Evolutionary conservation across 2,888 invertebrate species (phyloP).

Genomic region (Temnothorax unifasciatus): DNA sequence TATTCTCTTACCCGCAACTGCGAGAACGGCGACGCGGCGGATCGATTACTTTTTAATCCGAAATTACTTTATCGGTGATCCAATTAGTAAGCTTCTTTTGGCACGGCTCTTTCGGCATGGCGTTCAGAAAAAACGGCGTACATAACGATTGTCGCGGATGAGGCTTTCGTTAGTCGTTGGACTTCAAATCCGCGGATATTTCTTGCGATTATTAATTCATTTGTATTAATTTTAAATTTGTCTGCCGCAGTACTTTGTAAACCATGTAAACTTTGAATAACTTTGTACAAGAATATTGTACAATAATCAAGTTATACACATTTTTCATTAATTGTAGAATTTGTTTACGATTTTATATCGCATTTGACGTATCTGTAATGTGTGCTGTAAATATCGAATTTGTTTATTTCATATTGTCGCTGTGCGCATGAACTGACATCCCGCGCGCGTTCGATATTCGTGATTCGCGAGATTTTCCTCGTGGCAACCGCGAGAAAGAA

Average conservation of each 20-base stretch:
- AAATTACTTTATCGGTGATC: slow-evolving; percentile 75
- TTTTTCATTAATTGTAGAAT: background rate
- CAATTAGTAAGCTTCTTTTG: slow-evolving; percentile 70
- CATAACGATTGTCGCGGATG: background rate
- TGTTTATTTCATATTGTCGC: slow-evolving; percentile 24
- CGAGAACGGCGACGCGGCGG: slow-evolving; percentile 50
- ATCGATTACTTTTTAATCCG: slow-evolving; percentile 77
- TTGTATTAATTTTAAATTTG: slow-evolving; percentile 7
- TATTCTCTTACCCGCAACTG: slow-evolving; percentile 60
- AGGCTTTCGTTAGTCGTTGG: background rate
- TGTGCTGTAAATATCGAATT: background rate
- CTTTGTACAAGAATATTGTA: background rate
- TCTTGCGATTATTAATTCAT: slow-evolving; percentile 11
- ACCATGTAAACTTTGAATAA: background rate
- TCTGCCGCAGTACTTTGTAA: background rate
- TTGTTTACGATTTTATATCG: background rate
- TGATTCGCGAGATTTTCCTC: slow-evolving; percentile 41
- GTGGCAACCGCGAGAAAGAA: slow-evolving; percentile 47
- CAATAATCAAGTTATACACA: background rate
- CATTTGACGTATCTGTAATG: background rate
- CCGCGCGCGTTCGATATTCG: background rate
- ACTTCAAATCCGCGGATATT: slow-evolving; percentile 9
- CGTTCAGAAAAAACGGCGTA: slow-evolving; percentile 39
- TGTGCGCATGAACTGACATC: background rate
- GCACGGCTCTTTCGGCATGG: slow-evolving; percentile 46